Percentiles rank a stretch among this genome's conserved stretches.
These are phyloP conservation scores for Meloidogyne hapla DNA, from an alignment of 1,140 invertebrate species.

Conservation along the genomic window DNA sequence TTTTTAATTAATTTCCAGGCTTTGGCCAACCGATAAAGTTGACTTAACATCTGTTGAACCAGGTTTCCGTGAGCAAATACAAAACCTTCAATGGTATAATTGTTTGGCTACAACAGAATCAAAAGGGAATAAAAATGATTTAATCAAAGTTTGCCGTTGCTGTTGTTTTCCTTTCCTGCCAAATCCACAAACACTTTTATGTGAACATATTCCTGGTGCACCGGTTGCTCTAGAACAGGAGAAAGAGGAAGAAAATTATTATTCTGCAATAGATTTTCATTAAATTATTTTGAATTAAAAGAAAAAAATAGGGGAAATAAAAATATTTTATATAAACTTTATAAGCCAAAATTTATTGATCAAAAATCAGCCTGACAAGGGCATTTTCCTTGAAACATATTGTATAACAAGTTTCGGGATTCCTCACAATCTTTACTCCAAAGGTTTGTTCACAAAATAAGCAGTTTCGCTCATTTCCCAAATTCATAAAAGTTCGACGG, in stretches of 20 bases:
- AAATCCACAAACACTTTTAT: conserved; percentile 53
- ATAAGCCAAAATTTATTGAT: no score
- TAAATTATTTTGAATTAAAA: neutral
- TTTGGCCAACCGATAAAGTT: conserved; percentile 58
- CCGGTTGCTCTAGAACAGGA: conserved; percentile 59
- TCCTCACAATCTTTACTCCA: no score
- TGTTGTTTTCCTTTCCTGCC: conserved; percentile 62
- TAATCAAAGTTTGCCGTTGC: conserved; percentile 62
- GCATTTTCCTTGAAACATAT: no score
- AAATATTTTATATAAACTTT: no score
- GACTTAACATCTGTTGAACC: conserved; percentile 55
- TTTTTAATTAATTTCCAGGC: conserved; percentile 12
- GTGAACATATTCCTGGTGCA: conserved; percentile 50
- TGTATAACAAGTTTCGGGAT: no score
- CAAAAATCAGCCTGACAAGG: no score
- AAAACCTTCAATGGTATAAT: conserved; percentile 56
- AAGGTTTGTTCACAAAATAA: no score
- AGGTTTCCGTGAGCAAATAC: conserved; percentile 53
- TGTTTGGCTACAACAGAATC: conserved; percentile 51
- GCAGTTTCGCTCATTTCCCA: no score
- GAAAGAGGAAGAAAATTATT: conserved; percentile 14
- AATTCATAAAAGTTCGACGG: no score
- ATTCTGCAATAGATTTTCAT: neutral
- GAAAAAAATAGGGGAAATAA: no score
- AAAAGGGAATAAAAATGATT: neutral